phyloP scores from a whole-genome alignment of 2,113 vertebrate species.

The Sitta europaea region DNA sequence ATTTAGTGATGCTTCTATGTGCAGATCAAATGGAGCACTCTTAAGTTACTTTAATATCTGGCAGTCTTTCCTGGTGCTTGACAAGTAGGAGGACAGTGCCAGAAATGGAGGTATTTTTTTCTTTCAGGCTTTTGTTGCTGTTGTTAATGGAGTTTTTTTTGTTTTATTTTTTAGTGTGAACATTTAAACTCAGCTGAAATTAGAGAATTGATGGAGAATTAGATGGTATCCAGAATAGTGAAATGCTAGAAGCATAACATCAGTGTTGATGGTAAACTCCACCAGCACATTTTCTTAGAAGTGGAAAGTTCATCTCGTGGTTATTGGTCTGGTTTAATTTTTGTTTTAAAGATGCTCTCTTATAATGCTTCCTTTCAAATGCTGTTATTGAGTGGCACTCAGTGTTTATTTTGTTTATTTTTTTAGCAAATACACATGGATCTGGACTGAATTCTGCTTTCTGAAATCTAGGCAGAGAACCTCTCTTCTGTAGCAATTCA shows the following conservation, averaged over 20 bases:
- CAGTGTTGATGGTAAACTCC: not conserved
- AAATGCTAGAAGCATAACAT: not conserved
- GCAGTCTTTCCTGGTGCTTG: not conserved
- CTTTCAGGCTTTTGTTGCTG: not conserved
- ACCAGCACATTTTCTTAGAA: not conserved
- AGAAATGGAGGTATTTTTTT: not conserved
- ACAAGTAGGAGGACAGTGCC: not conserved
- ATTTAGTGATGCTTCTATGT: not conserved
- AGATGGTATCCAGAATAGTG: not conserved
- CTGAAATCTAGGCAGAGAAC: not conserved
- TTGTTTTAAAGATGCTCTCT: not conserved
- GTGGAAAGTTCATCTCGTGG: not conserved
- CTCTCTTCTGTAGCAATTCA: not conserved
- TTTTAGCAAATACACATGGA: not conserved
- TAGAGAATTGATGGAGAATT: not conserved
- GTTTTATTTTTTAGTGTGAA: not conserved
- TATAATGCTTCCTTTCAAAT: not conserved
- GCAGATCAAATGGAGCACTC: not conserved
- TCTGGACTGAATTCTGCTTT: not conserved
- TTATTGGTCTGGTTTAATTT: not conserved
- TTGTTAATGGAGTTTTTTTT: not conserved
- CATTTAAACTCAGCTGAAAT: not conserved
- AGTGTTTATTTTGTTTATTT: not conserved
- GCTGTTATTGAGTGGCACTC: not conserved
- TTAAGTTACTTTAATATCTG: not conserved